Base-by-base conservation (phyloP, 2,888 invertebrate genomes). In the Mayetiola destructor region DNA sequence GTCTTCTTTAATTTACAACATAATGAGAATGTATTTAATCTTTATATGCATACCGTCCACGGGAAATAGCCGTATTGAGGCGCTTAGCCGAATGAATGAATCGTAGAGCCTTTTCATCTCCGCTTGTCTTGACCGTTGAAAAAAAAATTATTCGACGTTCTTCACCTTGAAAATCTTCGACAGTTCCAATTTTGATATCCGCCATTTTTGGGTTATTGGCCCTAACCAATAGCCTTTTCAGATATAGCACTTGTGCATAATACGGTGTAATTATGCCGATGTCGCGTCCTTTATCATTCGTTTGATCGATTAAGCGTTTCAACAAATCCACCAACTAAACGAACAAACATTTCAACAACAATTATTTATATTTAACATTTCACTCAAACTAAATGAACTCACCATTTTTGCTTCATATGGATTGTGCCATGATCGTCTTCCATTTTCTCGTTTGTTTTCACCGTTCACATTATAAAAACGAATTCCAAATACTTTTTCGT, bases 251-350 rank as follows among this genome's bases (percentile, higher is more conserved):
- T 80, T 96, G 96, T 68, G 90, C 89, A 60, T 84, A 73, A 67
- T 96, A 96, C 0, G 95, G 95, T 14, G 94, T 87, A 60, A 96
- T 88, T 58, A 96, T 82, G 4, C 95, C 96, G 65, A 96, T 71
- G 56, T 65, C 65, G 27, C 63, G 0, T 79, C 71, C 1, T 66
- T 67, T n/a, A 91, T 65, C 21, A 4, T 5, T 75, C 73, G 59
- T 80, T 77, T 61, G 84, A 84, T 4, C 2, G 93, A 70, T 62
- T 81, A 79, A n/a, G n/a, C n/a, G n/a, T n/a, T n/a, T n/a, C 20
- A 8, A 42, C 20, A 42, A 30, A 5, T 16, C n/a, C n/a, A n/a
- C n/a, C n/a, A n/a, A n/a, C n/a, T n/a, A n/a, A n/a, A n/a, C n/a
- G n/a, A n/a, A n/a, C n/a, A n/a, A n/a, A n/a, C n/a, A n/a, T n/a